Base-by-base conservation (phyloP, 2,888 invertebrate genomes). In the Eurytoma californica region DNA sequence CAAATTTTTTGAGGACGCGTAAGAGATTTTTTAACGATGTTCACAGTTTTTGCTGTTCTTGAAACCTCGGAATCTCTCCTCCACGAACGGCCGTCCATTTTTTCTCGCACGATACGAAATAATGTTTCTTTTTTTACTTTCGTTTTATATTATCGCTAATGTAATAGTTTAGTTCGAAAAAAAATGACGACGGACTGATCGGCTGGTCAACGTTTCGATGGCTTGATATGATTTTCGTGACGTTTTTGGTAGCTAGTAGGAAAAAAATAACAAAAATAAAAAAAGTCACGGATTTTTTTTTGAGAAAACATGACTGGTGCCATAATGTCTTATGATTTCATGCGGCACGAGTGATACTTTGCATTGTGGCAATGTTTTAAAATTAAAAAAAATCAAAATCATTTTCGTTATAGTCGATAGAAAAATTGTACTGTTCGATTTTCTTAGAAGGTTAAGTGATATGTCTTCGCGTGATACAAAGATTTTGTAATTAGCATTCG, bases 251-350 rank as follows among this genome's bases (percentile, higher is more conserved):
- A 49, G 58, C 16, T 55, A 3, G 55, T 65, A 55, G 24, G 47
- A 51, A 30, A 39, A 18, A 14, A n/a, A 49, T 66, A 65, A 39
- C 18, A 39, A 53, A 60, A 28, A 60, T 58, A 60, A 18, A 39
- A 60, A 60, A 63, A 69, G 63, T 51, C 28, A 60, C 49, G 49
- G 18, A 30, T 20, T 5, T 66, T 74, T 24, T 49, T 66, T 61
- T 39, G 53, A 30, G 20, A 72, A 60, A 72, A 53, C 60, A 72
- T 20, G 63, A 66, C 39, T 75, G 60, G 79, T 79, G 74, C 74
- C 79, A 70, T 70, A 53, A 72, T 69, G 72, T 66, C 66, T 67
- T 60, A 55, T 61, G 47, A 80, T 58, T 67, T 63, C n/a, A 66
- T 7, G 16, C 58, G 76, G 76, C 75, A 76, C 67, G 18, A 55